These are phyloP conservation scores for Hoplias malabaricus DNA, from an alignment of 2,113 vertebrate genomes.

Conservation along the genomic window DNA sequence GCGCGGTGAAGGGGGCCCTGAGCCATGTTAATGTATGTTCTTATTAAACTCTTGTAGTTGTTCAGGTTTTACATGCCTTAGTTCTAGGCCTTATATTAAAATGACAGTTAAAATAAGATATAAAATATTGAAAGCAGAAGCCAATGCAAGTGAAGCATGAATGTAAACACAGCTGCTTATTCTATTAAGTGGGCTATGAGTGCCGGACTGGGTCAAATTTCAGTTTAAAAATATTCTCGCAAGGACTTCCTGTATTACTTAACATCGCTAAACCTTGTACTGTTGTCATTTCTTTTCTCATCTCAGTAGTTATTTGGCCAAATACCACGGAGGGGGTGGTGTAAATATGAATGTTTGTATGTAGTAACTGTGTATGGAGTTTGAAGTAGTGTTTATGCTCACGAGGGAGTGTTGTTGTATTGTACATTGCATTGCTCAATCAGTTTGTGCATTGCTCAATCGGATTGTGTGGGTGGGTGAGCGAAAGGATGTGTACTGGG, in stretches of 20 bases:
- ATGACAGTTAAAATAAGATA: constrained; percentile 46
- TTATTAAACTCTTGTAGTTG: constrained; percentile 35
- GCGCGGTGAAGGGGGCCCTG: constrained; percentile 41
- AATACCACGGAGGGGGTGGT: not conserved
- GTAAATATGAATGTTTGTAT: not conserved
- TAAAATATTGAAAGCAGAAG: constrained; percentile 53
- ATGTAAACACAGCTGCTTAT: constrained; percentile 72
- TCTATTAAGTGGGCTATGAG: constrained; percentile 62
- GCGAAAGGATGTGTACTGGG: constrained; percentile 7
- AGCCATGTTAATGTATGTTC: constrained; percentile 40
- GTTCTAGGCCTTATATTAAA: too few species aligned
- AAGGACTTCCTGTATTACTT: constrained; percentile 58
- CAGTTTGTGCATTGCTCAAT: constrained; percentile 34
- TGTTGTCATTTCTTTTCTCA: constrained; percentile 52
- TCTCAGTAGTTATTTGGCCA: constrained; percentile 43
- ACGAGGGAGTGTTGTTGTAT: constrained; percentile 21
- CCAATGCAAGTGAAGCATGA: constrained; percentile 60
- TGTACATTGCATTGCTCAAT: constrained; percentile 36
- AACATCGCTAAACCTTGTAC: constrained; percentile 62
- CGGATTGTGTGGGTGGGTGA: constrained; percentile 37
- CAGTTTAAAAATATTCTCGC: constrained; percentile 55
- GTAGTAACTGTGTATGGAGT: not conserved
- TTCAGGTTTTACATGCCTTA: too few species aligned
- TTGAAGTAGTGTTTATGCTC: constrained; percentile 8
- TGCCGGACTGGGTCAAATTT: constrained; percentile 59